phyloP scores from a whole-genome alignment of 2,797 vertebrate species.

The Myotis findleyi region DNA sequence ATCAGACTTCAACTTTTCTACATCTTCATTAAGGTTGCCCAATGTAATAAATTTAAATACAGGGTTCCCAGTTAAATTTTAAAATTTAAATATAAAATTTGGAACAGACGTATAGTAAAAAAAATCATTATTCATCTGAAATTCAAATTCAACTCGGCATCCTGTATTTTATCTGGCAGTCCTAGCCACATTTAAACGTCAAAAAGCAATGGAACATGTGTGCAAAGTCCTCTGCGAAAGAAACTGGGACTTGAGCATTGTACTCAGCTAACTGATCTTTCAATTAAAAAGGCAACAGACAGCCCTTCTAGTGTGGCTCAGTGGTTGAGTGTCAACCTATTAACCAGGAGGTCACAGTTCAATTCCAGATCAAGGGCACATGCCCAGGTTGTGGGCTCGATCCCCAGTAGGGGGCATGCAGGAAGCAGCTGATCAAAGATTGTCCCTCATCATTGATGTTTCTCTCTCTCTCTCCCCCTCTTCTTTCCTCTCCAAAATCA shows the following conservation, averaged over 20 bases:
- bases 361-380: too few species aligned
- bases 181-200: background rate
- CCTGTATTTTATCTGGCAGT: background rate
- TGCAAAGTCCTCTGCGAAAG: background rate
- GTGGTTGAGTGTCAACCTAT: too few species aligned
- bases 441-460: too few species aligned
- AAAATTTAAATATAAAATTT: slow-evolving; percentile 19
- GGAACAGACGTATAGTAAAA: background rate
- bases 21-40: background rate
- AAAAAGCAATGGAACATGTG: background rate
- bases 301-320: background rate
- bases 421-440: too few species aligned
- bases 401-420: too few species aligned
- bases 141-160: background rate
- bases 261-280: background rate
- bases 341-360: too few species aligned
- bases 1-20: background rate
- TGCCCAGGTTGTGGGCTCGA: too few species aligned
- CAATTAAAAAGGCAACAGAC: slow-evolving; percentile 1
- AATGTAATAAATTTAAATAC: slow-evolving; percentile 22
- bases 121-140: background rate
- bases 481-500: too few species aligned
- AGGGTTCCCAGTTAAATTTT: background rate
- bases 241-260: background rate
- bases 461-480: too few species aligned